Base-by-base conservation (phyloP, 2,888 invertebrate genomes). In the Neria commutata region DNA sequence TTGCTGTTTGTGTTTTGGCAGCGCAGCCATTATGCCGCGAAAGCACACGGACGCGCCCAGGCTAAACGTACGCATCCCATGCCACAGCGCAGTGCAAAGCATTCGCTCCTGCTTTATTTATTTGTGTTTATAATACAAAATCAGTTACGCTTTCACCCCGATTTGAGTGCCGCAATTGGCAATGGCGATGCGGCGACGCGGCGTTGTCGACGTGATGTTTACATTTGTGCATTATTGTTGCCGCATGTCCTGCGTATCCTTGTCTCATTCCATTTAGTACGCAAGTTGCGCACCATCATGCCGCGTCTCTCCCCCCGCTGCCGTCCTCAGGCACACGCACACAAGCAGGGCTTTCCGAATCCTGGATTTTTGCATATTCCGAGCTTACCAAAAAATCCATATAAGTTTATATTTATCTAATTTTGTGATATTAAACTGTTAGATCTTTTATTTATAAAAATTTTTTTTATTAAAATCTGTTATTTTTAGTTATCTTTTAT, bases 61-160 rank as follows among this genome's bases (percentile, higher is more conserved):
- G 34, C 55, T 56, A 54, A 60, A 34, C 51, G 51, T 40, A 4
- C 16, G 40, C 16, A 17, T 14, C 19, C 16, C 40, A 40, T 40
- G 21, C 65, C 40, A 37, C 64, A 62, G 65, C 65, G 66, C 60
- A 66, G 66, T 63, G 56, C 65, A n/a, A 60, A 66, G 65, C 62
- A 65, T 63, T 64, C 62, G 63, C 62, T 65, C 69, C 68, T 66
- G 70, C 67, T 79, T 78, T 80, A 79, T 79, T 80, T 80, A 78
- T 80, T 80, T 79, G 74, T 80, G 79, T 80, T 79, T 80, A 80
- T 78, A 79, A 80, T 80, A 80, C 80, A 79, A 79, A 79, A 79
- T 79, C 79, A 80, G 79, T 77, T 77, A 79, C 78, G 79, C 79
- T 80, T 79, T 78, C 72, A 72, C 72, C 72, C 65, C 53, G 58